Evolutionary conservation across 2,888 invertebrate genomes (phyloP).

Genomic region (Sinopyrophorus schimmeli): DNA sequence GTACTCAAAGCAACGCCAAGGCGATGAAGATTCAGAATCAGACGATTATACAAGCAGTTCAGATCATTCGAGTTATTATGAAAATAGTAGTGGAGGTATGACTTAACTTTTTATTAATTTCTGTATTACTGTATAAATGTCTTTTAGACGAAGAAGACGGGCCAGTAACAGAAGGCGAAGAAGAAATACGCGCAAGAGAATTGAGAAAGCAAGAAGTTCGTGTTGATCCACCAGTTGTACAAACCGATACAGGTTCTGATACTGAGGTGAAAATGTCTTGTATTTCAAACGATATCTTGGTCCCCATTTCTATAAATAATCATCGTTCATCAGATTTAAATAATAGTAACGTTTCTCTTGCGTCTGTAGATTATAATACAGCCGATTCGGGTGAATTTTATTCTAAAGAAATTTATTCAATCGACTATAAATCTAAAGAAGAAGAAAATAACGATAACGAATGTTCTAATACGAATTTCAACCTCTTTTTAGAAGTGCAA

Average conservation of each 20-base stretch:
- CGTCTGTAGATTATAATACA: constrained; percentile 50
- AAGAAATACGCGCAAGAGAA: constrained; percentile 69
- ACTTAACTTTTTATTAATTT: constrained; percentile 15
- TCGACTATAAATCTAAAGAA: constrained; percentile 17
- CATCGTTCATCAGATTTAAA: no score
- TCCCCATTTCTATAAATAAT: no score
- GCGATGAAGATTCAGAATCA: constrained; percentile 49
- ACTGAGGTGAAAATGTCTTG: constrained; percentile 67
- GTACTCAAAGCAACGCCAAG: constrained; percentile 51
- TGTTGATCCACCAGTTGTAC: constrained; percentile 63
- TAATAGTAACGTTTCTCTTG: constrained; percentile 46
- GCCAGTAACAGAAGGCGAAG: constrained; percentile 75
- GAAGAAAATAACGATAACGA: not conserved
- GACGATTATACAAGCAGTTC: constrained; percentile 50
- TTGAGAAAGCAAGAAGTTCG: constrained; percentile 70
- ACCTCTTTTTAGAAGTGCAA: constrained; percentile 41
- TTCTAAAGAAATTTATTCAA: no score
- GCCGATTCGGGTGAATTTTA: constrained; percentile 45
- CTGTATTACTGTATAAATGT: no score
- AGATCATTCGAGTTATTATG: constrained; percentile 57
- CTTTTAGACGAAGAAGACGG: constrained; percentile 66
- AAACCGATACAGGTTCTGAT: constrained; percentile 69
- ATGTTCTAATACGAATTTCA: not conserved
- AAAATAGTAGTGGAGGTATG: constrained; percentile 57
- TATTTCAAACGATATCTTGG: constrained; percentile 34